These are phyloP conservation scores for Silurus asotus DNA, from an alignment of 2,113 vertebrate genomes.

Conservation along the genomic window DNA sequence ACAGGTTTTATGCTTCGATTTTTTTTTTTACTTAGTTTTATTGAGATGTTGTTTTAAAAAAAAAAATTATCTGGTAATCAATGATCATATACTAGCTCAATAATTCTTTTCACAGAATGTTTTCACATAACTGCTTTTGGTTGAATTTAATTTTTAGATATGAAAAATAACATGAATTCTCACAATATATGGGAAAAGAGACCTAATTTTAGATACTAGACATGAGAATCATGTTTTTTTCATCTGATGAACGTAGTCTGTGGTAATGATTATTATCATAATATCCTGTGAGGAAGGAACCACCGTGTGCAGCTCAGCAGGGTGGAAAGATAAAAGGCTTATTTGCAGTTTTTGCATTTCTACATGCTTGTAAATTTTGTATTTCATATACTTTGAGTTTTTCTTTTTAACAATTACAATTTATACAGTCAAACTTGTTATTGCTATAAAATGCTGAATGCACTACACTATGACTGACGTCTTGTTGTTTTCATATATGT, in stretches of 20 bases:
- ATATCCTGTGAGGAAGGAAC: slow-evolving; percentile 52
- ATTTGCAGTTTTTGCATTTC: slow-evolving; percentile 2
- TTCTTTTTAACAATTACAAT: background rate
- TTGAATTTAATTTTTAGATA: background rate
- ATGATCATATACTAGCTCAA: background rate
- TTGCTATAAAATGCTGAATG: background rate
- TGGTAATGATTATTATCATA: slow-evolving; percentile 12
- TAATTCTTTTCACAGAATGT: background rate
- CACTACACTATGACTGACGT: background rate
- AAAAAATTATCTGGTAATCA: background rate
- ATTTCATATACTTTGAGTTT: background rate
- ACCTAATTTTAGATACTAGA: background rate
- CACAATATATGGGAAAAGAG: background rate
- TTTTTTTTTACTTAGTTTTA: too few relatives aligned
- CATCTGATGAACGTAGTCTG: background rate
- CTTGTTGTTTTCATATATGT: background rate
- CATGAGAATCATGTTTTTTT: background rate
- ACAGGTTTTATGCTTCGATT: background rate
- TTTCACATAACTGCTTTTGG: background rate
- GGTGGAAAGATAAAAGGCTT: background rate
- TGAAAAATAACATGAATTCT: background rate
- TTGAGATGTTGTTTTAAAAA: too few relatives aligned
- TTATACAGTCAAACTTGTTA: background rate
- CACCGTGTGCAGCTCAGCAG: slow-evolving; percentile 4
- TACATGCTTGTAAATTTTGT: background rate